These are phyloP conservation scores for Cheilosia impressa DNA, from an alignment of 2,888 invertebrate species.

Conservation along the genomic window DNA sequence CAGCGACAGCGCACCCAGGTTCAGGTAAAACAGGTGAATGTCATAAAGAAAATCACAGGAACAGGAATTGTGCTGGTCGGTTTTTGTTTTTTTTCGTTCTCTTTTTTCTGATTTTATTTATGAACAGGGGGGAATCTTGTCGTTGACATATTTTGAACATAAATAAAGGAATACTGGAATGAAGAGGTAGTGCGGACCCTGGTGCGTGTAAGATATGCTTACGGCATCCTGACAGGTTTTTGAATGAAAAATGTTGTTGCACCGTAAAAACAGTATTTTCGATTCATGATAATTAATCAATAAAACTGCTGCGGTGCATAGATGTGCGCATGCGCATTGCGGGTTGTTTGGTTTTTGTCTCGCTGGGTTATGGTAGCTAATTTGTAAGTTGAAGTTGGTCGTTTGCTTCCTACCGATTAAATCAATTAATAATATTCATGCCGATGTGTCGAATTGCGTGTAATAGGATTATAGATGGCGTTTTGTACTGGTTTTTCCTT, in stretches of 20 bases:
- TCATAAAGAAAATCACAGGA: conserved; percentile 43
- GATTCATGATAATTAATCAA: conserved; percentile 43
- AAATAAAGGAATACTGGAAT: conserved; percentile 41
- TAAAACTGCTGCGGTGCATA: not conserved
- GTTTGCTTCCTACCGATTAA: conserved; percentile 11
- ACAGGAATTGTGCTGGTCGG: conserved; percentile 43
- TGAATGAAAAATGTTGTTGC: conserved; percentile 15
- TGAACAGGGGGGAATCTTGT: conserved; percentile 50
- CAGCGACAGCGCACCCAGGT: not conserved
- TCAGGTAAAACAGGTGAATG: conserved; percentile 59
- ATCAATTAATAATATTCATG: conserved; percentile 37
- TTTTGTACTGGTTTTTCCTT: no score
- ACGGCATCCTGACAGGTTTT: conserved; percentile 28
- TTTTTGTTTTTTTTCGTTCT: not conserved
- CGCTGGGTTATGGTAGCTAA: conserved; percentile 29
- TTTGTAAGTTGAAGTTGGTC: conserved; percentile 4
- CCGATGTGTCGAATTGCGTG: not conserved
- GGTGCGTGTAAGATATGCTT: conserved; percentile 33
- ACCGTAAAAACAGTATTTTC: conserved; percentile 34
- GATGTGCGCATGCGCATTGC: not conserved
- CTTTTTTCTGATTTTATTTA: conserved; percentile 23
- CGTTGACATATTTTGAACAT: conserved; percentile 65
- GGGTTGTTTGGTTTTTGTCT: not conserved
- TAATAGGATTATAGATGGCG: no score
- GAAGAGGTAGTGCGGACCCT: conserved; percentile 20